Base-by-base conservation (phyloP, 1,140 invertebrate species). In the Drosophila sechellia region DNA sequence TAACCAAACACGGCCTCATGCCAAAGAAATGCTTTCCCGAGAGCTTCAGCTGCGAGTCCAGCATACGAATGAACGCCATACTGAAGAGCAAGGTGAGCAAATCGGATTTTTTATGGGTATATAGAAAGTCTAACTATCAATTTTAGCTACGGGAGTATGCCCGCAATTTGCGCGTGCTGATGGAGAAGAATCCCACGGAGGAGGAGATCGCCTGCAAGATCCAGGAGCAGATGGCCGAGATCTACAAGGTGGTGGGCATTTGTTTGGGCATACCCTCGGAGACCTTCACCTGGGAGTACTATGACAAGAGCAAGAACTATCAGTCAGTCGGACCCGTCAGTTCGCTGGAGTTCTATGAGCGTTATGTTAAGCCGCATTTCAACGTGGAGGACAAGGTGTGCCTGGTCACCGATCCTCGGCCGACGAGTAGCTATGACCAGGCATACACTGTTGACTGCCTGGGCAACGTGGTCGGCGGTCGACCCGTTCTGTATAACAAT, bases 1-100 rank as follows among this genome's bases (percentile, higher is more conserved):
- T 98, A 68, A 96, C 95, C 80, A 96, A 96, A 91, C 95, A 98
- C 86, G 97, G 97, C 34, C 90, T 98, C 12, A 95, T 98, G 93
- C 97, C 97, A 50, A 98, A 98, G 92, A 94, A 95, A 80, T 96
- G 95, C 84, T 98, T 97, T 87, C 96, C 97, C 0, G 97, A 98
- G 89, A 94, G 96, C 0, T 96, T 95, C 90, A 96, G 95, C 90
- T 95, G 95, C 43, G 95, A 97, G 85, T 93, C 94, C 31, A 96
- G 95, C 71, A 79, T 93, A 55, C 94, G 95, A 46, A 94, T 98
- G 94, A 97, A 97, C 81, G 92, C 94, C 10, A 94, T 98, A 56
- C 92, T 98, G 12, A 96, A 95, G 77, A 97, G 95, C 79, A 98
- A 97, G 94, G 95, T 45, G 8, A 45, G 17, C 3, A 10, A 39